These are phyloP conservation scores for Hexactinellida sp. DNA, from an alignment of 37 sponge, comb jelly and placozoan genomes.

Conservation along the genomic window DNA sequence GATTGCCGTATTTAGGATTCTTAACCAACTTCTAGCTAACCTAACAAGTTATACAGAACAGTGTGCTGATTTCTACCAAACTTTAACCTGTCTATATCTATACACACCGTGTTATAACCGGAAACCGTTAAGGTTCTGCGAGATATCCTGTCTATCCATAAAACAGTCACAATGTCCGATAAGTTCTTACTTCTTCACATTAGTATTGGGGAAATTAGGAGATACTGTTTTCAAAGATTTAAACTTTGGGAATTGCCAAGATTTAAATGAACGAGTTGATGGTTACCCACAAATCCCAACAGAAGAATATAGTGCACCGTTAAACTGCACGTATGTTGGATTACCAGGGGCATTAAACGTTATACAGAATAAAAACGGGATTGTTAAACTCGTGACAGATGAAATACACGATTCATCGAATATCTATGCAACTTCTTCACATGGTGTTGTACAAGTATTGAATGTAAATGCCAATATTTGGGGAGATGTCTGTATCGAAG, in stretches of 20 bases:
- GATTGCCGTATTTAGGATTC: neutral
- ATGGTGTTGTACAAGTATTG: neutral
- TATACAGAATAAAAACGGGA: neutral
- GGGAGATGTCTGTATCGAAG: neutral
- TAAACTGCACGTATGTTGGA: neutral
- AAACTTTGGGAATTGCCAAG: neutral
- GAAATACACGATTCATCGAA: neutral
- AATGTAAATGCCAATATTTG: neutral
- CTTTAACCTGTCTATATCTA: neutral
- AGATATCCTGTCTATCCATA: neutral
- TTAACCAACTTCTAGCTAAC: neutral
- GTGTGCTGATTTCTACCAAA: neutral
- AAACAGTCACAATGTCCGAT: neutral
- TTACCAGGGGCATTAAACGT: neutral
- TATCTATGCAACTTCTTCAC: neutral
- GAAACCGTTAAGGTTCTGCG: neutral
- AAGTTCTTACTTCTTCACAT: neutral
- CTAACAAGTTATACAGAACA: neutral
- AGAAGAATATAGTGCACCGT: neutral
- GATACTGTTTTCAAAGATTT: neutral
- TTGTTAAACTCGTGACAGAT: neutral
- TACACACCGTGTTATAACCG: neutral
- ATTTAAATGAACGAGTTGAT: neutral
- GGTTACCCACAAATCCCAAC: neutral
- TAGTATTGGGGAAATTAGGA: neutral